phyloP scores from a whole-genome alignment of 2,797 vertebrate species.

The Dendrocincla fuliginosa region DNA sequence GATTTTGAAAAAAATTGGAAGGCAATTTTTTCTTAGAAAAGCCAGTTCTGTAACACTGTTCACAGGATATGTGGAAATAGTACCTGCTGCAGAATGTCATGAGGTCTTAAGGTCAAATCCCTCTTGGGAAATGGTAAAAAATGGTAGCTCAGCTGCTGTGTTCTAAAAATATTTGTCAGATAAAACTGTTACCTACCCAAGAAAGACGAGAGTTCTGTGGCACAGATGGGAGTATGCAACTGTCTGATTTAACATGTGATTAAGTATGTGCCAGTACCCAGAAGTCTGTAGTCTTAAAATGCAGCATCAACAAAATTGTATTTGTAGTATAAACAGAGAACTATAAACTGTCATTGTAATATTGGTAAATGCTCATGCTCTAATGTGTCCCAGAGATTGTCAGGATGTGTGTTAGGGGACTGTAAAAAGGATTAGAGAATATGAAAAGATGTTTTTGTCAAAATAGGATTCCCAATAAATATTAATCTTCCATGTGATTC shows the following conservation, averaged over 20 bases:
- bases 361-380: background rate
- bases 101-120: slow-evolving; percentile 40
- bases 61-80: background rate
- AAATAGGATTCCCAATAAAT: background rate
- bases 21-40: slow-evolving; percentile 29
- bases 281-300: slow-evolving; percentile 26
- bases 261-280: background rate
- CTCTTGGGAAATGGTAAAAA: slow-evolving; percentile 53
- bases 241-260: slow-evolving; percentile 58
- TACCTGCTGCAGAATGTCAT: slow-evolving; percentile 7
- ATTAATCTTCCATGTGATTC: background rate
- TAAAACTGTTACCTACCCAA: slow-evolving; percentile 31
- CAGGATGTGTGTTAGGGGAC: background rate
- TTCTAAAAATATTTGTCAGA: slow-evolving; percentile 68
- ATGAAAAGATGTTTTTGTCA: background rate
- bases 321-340: background rate
- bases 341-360: background rate
- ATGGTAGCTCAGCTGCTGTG: slow-evolving; percentile 51
- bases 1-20: slow-evolving; percentile 12
- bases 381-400: background rate
- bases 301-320: background rate
- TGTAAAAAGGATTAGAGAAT: background rate
- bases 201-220: slow-evolving; percentile 58
- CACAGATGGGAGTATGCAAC: slow-evolving; percentile 37
- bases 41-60: background rate